Evolutionary conservation across 2,113 vertebrate genomes (phyloP).

Genomic region (Amblyopsis rosae): DNA sequence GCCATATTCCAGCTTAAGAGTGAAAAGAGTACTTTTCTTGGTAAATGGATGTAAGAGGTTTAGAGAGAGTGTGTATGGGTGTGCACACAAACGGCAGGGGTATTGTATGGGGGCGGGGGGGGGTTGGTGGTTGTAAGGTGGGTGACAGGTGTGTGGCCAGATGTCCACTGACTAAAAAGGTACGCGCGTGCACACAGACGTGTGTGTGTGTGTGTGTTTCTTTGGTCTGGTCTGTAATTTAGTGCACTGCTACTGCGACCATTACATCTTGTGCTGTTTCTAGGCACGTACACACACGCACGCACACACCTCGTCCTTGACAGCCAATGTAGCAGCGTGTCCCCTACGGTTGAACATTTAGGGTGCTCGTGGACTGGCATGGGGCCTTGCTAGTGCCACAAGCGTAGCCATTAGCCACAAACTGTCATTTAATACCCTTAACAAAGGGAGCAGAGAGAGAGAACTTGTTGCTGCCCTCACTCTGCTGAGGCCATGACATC

Average conservation of each 20-base stretch:
- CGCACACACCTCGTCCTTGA: not conserved
- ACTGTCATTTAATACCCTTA: not conserved
- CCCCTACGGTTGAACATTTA: slow-evolving; percentile 6
- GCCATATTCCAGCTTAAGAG: slow-evolving; percentile 59
- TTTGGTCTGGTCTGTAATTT: slow-evolving; percentile 46
- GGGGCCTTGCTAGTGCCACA: not conserved
- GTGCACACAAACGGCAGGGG: slow-evolving; percentile 1
- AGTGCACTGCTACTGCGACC: slow-evolving; percentile 24
- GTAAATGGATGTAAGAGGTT: slow-evolving; percentile 62
- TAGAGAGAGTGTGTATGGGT: slow-evolving; percentile 3
- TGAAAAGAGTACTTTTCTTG: slow-evolving; percentile 60
- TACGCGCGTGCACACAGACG: not conserved
- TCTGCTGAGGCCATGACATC: not conserved
- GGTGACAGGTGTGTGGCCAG: slow-evolving; percentile 49
- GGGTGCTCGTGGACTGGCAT: not conserved
- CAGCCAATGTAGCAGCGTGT: slow-evolving; percentile 4
- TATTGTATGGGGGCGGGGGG: slow-evolving; percentile 1
- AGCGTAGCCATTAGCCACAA: slow-evolving; percentile 8
- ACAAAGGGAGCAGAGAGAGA: slow-evolving; percentile 5
- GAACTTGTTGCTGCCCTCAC: not conserved
- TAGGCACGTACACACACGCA: slow-evolving; percentile 8
- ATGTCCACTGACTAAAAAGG: not conserved
- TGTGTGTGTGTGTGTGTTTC: slow-evolving; percentile 1
- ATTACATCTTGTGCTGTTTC: slow-evolving; percentile 39
- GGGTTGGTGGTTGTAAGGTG: slow-evolving; percentile 22